A percentile compares a stretch with the other conserved stretches of the same genome.
Evolutionary conservation across 1,140 invertebrate genomes (phyloP).

Genomic region (Drosophila rufa): DNA sequence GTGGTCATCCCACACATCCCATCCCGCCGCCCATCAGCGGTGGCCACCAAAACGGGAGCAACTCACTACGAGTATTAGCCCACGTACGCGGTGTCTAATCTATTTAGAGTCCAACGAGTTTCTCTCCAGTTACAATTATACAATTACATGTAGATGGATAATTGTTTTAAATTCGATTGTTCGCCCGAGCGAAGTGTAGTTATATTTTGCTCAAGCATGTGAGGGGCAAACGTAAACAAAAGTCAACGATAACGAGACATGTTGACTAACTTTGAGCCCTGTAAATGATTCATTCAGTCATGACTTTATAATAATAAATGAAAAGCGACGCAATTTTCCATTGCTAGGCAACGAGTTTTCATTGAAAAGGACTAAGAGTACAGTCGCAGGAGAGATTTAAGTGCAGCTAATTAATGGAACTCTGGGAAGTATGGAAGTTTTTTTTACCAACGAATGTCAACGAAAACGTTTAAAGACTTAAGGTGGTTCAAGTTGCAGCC

Average conservation of each 20-base stretch:
- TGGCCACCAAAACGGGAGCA: slow-evolving; percentile 9
- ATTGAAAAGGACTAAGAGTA: not conserved
- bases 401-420: not conserved
- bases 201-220: slow-evolving; percentile 18
- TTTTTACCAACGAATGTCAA: too few relatives aligned
- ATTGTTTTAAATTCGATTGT: slow-evolving; percentile 42
- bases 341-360: not conserved
- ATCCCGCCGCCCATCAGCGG: too few relatives aligned
- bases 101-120: slow-evolving; percentile 23
- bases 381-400: not conserved
- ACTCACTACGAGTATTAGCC: slow-evolving; percentile 31
- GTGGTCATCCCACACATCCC: slow-evolving; percentile 43
- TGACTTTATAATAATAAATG: not conserved
- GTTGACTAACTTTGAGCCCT: slow-evolving; percentile 2
- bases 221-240: slow-evolving; percentile 10
- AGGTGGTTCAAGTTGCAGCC: too few relatives aligned
- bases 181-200: slow-evolving; percentile 2
- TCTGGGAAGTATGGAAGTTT: not conserved
- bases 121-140: slow-evolving; percentile 17
- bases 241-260: slow-evolving; percentile 6
- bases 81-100: slow-evolving; percentile 36
- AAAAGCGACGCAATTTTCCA: not conserved
- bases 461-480: too few relatives aligned
- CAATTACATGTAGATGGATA: slow-evolving; percentile 40
- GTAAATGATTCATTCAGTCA: not conserved